Base-by-base conservation (phyloP, 1,140 invertebrate species). In the Polyergus mexicanus region DNA sequence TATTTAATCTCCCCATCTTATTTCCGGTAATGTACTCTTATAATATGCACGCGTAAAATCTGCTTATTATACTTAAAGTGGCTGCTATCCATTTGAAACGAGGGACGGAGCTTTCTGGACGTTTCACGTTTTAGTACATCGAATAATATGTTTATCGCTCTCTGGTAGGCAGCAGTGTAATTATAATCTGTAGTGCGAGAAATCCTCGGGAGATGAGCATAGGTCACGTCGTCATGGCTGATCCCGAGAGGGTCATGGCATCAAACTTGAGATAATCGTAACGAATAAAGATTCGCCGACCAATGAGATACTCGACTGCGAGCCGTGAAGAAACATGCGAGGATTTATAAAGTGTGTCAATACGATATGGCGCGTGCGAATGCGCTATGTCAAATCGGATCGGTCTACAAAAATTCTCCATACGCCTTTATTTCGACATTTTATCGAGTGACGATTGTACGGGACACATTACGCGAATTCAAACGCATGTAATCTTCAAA, bases 61-160 rank as follows among this genome's bases (percentile, higher is more conserved):
- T 35, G 51, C 60, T 83, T 72, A 74, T 74, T 83, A 83, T 62
- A 69, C 56, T 62, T 62, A 83, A 28, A 74, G 19, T n/a, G 10
- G 38, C 77, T 47, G 63, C 32, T 47, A 56, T 66, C n/a, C 38
- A 47, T 35, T 38, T 74, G 25, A 28, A 60, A 72, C 41, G 54
- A n/a, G n/a, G 38, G 35, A 54, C 78, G 41, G 13, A 60, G 38
- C 68, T 60, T 44, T 25, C 22, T 10, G 11, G 22, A 77, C 51
- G 22, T 58, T 68, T 68, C 41, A 7, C 25, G 28, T 54, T 22
- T 38, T 32, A 56, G 16, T 68, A 38, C 22, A 19, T 47, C 32
- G 19, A n/a, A 11, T n/a, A 41, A 7, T 28, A n/a, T 32, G 25
- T 25, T 28, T 54, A 54, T 66, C 76, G 16, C 6, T 35, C n/a